Evolutionary conservation across 37 sponge, comb jelly and placozoan species (phyloP).

Genomic region (Halisarca cf. caerulea): DNA sequence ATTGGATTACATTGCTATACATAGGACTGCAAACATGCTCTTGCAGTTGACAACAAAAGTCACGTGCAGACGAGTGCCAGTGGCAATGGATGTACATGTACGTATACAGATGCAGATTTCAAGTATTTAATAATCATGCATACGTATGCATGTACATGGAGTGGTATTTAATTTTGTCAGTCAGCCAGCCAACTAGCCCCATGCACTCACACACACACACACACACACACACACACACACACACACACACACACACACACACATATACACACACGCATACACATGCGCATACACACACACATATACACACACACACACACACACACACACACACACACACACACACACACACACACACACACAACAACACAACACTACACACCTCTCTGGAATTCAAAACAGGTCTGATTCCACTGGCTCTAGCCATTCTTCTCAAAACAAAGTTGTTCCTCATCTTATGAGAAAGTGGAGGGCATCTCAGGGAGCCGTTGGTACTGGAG

Average conservation of each 20-base stretch:
- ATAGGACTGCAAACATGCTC: no score
- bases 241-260: constrained; percentile 2
- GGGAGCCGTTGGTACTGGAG: constrained; percentile 72
- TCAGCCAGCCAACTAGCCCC: no score
- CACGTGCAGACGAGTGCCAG: no score
- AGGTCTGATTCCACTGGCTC: constrained; percentile 68
- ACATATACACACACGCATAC: neutral
- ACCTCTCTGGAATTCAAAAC: constrained; percentile 44
- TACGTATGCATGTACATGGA: no score
- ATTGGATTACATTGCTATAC: no score
- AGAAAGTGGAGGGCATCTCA: constrained; percentile 68
- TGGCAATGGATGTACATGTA: no score
- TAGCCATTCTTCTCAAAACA: constrained; percentile 47
- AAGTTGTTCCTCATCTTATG: constrained; percentile 63
- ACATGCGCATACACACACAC: neutral
- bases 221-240: neutral
- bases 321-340: neutral
- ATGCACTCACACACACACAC: no score
- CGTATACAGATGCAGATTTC: no score
- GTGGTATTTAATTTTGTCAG: no score
- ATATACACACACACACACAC: neutral
- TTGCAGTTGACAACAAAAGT: no score
- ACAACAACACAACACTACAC: neutral
- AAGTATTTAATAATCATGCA: no score
- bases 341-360: neutral